Evolutionary conservation across 2,113 vertebrate genomes (phyloP).

Genomic region (Python bivittatus): DNA sequence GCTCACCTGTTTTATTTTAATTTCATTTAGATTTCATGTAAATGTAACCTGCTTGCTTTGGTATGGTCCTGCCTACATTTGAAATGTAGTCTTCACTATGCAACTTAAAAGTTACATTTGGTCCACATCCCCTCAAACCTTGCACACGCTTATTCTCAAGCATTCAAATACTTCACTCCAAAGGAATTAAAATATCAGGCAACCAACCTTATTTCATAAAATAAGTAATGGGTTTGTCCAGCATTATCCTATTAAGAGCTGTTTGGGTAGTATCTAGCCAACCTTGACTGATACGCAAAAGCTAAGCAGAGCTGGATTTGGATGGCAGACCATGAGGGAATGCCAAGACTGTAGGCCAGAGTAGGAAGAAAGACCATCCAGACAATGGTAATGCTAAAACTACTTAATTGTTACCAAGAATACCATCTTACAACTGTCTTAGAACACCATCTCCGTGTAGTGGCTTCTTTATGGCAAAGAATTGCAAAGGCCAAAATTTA

Average conservation of each 20-base stretch:
- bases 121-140: background rate
- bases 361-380: too few relatives aligned
- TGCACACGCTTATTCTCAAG: background rate
- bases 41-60: background rate
- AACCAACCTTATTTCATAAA: background rate
- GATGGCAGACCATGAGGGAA: background rate
- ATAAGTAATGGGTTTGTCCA: background rate
- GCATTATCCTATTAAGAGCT: too few relatives aligned
- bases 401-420: background rate
- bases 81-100: background rate
- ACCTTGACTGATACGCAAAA: background rate
- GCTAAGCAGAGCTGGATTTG: background rate
- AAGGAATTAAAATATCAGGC: background rate
- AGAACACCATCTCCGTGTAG: background rate
- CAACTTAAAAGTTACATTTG: background rate
- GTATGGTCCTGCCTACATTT: background rate
- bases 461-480: background rate
- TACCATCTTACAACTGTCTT: background rate
- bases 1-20: background rate
- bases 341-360: background rate
- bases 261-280: background rate
- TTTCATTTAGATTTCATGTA: background rate
- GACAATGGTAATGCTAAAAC: background rate
- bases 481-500: background rate
- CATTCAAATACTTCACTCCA: background rate